Base-by-base conservation (phyloP, 2,888 invertebrate genomes). In the Alviniconcha strummeri region DNA sequence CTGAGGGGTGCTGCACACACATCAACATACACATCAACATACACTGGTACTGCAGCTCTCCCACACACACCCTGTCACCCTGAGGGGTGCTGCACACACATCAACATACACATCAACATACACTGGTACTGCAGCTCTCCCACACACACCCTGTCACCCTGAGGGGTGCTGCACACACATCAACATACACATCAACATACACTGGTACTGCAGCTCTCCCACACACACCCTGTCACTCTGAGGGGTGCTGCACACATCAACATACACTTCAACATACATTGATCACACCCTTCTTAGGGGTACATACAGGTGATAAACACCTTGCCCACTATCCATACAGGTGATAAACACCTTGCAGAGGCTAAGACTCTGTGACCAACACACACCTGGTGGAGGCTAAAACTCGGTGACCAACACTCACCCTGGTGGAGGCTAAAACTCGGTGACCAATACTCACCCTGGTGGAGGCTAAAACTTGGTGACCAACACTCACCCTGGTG, bases 181-280 rank as follows among this genome's bases (percentile, higher is more conserved):
- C 36, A 36, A 36, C 36, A 36, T 36, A 64, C 64, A 64, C 64
- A 64, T 36, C 36, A 36, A 36, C 36, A 36, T 36, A 84, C 89
- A 90, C 85, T 92, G 91, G 76, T 88, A 87, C 82, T 89, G 87
- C 60, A 91, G 83, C 54, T 89, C 88, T 57, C 85, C 83, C 36
- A 88, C 8, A 56, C 52, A 76, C 4, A 71, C 11, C 64, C 75
- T 83, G 52, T 81, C 11, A 76, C 84, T 57, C 71, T 80, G 80
- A 52, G 64, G 7, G 5, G 64, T 64, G 2, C 67, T 79, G 64
- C 6, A 57, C 9, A 57, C 5, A 56, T 5, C 15, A 6, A 55
- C 54, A 54, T 15, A 15, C 17, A 17, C 13, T 5, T 7, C 7
- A 69, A 13, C 17, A 15, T 36, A 36, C 36, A 69, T 19, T 4